phyloP scores from a whole-genome alignment of 2,113 vertebrate genomes.

The Nothoprocta pentlandii region DNA sequence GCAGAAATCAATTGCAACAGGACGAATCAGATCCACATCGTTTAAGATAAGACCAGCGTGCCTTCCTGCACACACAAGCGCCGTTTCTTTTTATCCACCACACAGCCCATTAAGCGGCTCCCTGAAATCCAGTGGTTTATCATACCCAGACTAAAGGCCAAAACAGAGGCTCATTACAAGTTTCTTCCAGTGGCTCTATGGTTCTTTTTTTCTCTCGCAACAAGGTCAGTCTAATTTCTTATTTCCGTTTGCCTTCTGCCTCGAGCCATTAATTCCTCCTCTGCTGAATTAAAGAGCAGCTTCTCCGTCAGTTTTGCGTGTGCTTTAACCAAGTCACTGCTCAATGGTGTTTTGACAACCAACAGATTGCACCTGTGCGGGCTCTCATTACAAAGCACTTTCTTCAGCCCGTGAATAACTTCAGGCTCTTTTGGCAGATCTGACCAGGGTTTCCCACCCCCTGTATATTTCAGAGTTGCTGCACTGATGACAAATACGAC shows the following conservation, averaged over 20 bases:
- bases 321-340: constrained; percentile 29
- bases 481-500: not conserved
- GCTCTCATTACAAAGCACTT: not conserved
- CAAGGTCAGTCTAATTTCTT: constrained; percentile 47
- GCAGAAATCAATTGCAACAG: constrained; percentile 7
- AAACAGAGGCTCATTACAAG: not conserved
- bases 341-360: not conserved
- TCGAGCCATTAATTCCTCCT: constrained; percentile 61
- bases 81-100: constrained; percentile 12
- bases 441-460: not conserved
- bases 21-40: constrained; percentile 1
- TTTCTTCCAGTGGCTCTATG: constrained; percentile 1
- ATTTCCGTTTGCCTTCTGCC: constrained; percentile 53
- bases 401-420: not conserved
- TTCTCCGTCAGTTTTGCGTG: not conserved
- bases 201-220: constrained; percentile 44
- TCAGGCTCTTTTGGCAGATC: not conserved
- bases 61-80: constrained; percentile 10
- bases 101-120: constrained; percentile 40
- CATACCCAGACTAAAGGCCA: constrained; percentile 27
- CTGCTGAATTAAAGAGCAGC: constrained; percentile 40
- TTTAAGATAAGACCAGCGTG: not conserved
- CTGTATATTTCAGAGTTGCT: not conserved
- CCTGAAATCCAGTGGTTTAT: constrained; percentile 40
- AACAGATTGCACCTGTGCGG: not conserved